Base-by-base conservation (phyloP, 2,888 invertebrate genomes). In the Acrobasis suavella region DNA sequence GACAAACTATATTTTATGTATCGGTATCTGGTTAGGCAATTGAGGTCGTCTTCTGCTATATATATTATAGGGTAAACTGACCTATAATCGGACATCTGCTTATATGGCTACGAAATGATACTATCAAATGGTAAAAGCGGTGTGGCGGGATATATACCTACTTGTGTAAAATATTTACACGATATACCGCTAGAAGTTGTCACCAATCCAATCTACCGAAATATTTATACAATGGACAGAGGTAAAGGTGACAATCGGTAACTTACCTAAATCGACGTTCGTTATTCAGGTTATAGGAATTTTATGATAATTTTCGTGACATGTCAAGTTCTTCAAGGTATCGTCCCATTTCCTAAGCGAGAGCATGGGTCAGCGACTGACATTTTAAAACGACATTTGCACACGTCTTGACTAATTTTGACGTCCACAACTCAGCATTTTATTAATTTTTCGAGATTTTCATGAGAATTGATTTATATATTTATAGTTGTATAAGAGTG, bases 321-420 rank as follows among this genome's bases (percentile, higher is more conserved):
- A 69, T 67, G 77, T 77, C 75, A 79, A 77, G 71, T 67, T 74
- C 69, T 68, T 62, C 69, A 63, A 54, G 65, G 55, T 15, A 17
- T 74, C 68, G 74, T 74, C 68, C 78, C 81, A 85, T 83, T 84
- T 81, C 81, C 70, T 67, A 82, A 84, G 78, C 76, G 59, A 74
- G 85, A 85, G 85, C 85, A 82, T 68, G 75, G 87, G 87, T 89
- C 87, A 79, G 49, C 72, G 73, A 73, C 80, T 90, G 89, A 83
- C 89, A 90, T 89, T 91, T 88, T 81, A 77, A 77, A 77, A 82
- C 75, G 86, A 86, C 86, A 88, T 90, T 91, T 84, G 76, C 80
- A 76, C 80, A 85, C 76, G 77, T 71, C 75, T 90, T 89, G 75
- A 84, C 83, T 70, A 89, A 89, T 78, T 76, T 12, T 32, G 7